Evolutionary conservation across 2,888 invertebrate species (phyloP).

Genomic region (Dryocosmus kuriphilus): DNA sequence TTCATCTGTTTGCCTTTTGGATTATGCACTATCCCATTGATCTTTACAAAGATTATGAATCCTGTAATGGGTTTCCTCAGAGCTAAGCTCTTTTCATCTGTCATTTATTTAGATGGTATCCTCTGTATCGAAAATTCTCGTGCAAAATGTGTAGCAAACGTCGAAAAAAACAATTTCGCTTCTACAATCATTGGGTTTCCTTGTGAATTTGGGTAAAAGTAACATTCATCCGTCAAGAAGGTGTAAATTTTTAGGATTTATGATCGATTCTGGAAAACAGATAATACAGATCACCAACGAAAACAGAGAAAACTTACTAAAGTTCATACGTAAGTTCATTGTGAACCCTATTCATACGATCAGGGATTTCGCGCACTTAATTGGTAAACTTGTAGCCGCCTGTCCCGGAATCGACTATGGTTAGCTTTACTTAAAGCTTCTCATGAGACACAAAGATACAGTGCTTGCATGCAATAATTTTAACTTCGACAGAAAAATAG

Average conservation of each 20-base stretch:
- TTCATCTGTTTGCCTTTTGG: conserved; percentile 55
- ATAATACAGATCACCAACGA: neutral
- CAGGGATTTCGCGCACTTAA: too few species aligned
- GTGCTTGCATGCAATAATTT: neutral
- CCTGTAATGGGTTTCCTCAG: conserved; percentile 43
- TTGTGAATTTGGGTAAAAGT: conserved; percentile 41
- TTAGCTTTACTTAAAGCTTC: neutral
- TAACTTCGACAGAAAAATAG: too few species aligned
- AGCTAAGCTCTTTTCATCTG: conserved; percentile 23
- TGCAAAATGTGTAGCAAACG: conserved; percentile 44
- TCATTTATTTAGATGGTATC: conserved; percentile 47
- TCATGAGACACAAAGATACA: neutral
- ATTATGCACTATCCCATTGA: conserved; percentile 41
- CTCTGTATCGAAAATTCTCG: conserved; percentile 40
- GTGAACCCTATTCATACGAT: too few species aligned
- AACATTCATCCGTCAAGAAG: conserved; percentile 81
- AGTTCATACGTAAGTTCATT: too few species aligned
- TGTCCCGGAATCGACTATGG: neutral
- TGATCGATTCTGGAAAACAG: conserved; percentile 7
- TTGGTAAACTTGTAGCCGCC: neutral
- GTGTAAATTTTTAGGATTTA: conserved; percentile 69
- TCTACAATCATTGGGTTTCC: conserved; percentile 34
- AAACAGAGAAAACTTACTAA: too few species aligned
- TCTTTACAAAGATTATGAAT: conserved; percentile 51
- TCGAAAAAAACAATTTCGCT: neutral